Percentiles rank a stretch among this genome's conserved stretches.
Evolutionary conservation across 2,113 vertebrate species (phyloP).

Genomic region (Epinephelus lanceolatus): DNA sequence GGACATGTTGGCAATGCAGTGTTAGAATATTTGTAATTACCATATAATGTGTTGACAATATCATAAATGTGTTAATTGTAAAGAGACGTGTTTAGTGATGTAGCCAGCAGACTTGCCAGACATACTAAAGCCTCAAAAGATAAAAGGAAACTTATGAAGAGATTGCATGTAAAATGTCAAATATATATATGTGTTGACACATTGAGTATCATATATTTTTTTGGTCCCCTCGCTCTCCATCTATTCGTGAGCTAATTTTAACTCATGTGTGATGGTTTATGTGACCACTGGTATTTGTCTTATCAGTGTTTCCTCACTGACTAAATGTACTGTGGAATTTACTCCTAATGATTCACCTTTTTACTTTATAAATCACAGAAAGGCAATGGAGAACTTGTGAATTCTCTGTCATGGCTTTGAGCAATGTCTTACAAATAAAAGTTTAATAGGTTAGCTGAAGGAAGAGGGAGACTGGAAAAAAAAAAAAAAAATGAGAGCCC

Average conservation of each 20-base stretch:
- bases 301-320: neutral
- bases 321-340: conserved; percentile 76
- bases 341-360: conserved; percentile 81
- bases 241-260: neutral
- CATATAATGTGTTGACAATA: neutral
- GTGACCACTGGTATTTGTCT: neutral
- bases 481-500: conserved; percentile 44
- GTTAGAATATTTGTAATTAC: neutral
- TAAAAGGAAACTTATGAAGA: neutral
- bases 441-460: conserved; percentile 82
- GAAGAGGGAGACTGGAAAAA: conserved; percentile 50
- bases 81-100: neutral
- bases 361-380: conserved; percentile 78
- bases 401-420: conserved; percentile 87
- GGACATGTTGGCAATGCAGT: neutral
- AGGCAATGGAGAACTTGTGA: conserved; percentile 70
- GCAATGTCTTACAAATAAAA: conserved; percentile 84
- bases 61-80: conserved; percentile 7
- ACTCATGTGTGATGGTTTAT: neutral
- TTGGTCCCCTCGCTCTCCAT: neutral
- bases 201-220: neutral
- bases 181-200: neutral
- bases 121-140: neutral
- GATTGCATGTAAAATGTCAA: neutral
- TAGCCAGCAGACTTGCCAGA: neutral